Percentiles rank a stretch among this genome's conserved stretches.
phyloP scores from a whole-genome alignment of 1,140 invertebrate genomes.

The Apolygus lucorum region DNA sequence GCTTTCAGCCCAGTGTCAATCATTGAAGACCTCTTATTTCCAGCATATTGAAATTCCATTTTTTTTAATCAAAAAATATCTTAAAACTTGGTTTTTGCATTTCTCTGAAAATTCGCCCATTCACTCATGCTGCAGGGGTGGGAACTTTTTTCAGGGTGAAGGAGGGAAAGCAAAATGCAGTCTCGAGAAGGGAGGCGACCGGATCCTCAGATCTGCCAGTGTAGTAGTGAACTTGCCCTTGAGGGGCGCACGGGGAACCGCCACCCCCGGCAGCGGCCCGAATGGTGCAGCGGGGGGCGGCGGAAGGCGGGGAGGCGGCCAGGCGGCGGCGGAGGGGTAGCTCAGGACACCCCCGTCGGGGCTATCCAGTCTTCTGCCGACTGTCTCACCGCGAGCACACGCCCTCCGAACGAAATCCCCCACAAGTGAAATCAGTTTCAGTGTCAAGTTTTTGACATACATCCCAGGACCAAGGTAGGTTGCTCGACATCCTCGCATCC shows the following conservation, averaged over 20 bases:
- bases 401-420: background rate
- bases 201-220: background rate
- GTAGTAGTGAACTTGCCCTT: slow-evolving; percentile 10
- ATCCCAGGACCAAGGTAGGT: background rate
- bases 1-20: too few species aligned
- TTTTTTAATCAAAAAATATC: too few species aligned
- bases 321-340: background rate
- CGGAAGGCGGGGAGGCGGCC: background rate
- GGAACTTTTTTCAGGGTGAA: too few species aligned
- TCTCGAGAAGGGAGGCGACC: too few species aligned
- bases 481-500: too few species aligned
- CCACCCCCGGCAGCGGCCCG: too few species aligned
- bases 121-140: too few species aligned
- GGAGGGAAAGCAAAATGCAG: too few species aligned
- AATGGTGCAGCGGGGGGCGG: background rate
- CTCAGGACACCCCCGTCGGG: background rate
- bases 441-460: background rate
- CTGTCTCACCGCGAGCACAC: background rate
- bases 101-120: too few species aligned
- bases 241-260: background rate
- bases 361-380: slow-evolving; percentile 10
- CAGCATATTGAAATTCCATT: too few species aligned
- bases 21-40: too few species aligned
- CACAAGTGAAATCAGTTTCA: background rate
- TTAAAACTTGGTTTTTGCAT: too few species aligned